A percentile compares a stretch with the other conserved stretches of the same genome.
Conservation (phyloP, 2,113 vertebrate species). For the Gymnocephalus cernua region DNA sequence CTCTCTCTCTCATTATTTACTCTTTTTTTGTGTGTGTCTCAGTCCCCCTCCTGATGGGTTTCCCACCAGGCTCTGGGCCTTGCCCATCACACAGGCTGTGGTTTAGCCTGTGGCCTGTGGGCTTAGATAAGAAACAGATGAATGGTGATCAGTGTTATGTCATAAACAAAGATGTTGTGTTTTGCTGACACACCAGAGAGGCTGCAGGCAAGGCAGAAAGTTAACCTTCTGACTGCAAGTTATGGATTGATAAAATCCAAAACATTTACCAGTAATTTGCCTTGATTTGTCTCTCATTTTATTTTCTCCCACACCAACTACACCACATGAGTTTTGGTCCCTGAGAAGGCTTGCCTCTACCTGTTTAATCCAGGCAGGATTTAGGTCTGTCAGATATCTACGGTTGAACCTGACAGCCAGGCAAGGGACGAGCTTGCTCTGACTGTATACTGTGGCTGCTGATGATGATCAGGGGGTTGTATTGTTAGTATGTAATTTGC, state of each 20-base stretch:
- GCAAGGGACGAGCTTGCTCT: not conserved
- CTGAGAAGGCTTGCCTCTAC: not conserved
- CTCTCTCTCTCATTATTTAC: not conserved
- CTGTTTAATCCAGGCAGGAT: not conserved
- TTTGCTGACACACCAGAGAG: constrained; percentile 28
- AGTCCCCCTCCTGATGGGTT: not conserved
- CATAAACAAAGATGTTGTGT: constrained; percentile 47
- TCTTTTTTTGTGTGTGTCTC: not conserved
- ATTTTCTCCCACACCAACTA: not conserved
- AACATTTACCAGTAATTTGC: not conserved
- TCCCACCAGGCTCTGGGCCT: not conserved
- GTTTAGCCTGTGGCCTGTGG: constrained; percentile 18
- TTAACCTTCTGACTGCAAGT: not conserved
- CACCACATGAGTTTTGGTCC: not conserved
- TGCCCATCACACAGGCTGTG: constrained; percentile 3
- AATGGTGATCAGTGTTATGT: constrained; percentile 53
- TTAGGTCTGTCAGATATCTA: not conserved
- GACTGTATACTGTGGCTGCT: not conserved
- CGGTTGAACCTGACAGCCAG: not conserved
- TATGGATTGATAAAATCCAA: not conserved
- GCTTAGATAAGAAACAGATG: constrained; percentile 61
- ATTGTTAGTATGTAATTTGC: not conserved
- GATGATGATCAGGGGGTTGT: not conserved
- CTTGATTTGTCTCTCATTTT: not conserved
- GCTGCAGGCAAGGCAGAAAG: not conserved